These are phyloP conservation scores for Idaea straminata DNA, from an alignment of 2,888 invertebrate genomes.

Conservation along the genomic window DNA sequence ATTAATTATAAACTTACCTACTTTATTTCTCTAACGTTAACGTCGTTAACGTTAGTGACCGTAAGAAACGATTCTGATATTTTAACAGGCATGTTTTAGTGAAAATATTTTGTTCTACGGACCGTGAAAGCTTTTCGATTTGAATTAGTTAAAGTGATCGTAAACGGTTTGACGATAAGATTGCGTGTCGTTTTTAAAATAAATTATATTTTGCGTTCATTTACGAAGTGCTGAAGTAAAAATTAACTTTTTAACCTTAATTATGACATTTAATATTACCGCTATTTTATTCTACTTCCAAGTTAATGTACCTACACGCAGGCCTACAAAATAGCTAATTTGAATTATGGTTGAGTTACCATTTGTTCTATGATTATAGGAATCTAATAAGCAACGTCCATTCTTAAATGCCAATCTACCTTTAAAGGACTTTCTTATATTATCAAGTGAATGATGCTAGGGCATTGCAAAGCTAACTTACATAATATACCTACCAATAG, in stretches of 20 bases:
- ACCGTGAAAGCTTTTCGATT: constrained; percentile 16
- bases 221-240: not conserved
- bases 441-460: too few relatives aligned
- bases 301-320: too few relatives aligned
- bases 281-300: too few relatives aligned
- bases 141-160: constrained; percentile 16
- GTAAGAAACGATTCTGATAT: not conserved
- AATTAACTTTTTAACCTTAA: not conserved
- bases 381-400: too few relatives aligned
- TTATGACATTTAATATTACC: not conserved
- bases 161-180: constrained; percentile 10
- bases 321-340: too few relatives aligned
- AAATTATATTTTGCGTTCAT: not conserved
- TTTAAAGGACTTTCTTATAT: too few relatives aligned
- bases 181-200: constrained; percentile 3
- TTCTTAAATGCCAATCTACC: too few relatives aligned
- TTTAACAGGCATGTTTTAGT: not conserved
- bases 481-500: too few relatives aligned
- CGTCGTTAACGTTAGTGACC: not conserved
- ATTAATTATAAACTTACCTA: not conserved
- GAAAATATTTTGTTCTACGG: constrained; percentile 12
- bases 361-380: too few relatives aligned
- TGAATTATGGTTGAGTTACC: too few relatives aligned
- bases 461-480: too few relatives aligned
- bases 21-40: constrained; percentile 1